A percentile compares a stretch with the other conserved stretches of the same genome.
Evolutionary conservation across 2,888 invertebrate genomes (phyloP).

Genomic region (Exocentrus adspersus): DNA sequence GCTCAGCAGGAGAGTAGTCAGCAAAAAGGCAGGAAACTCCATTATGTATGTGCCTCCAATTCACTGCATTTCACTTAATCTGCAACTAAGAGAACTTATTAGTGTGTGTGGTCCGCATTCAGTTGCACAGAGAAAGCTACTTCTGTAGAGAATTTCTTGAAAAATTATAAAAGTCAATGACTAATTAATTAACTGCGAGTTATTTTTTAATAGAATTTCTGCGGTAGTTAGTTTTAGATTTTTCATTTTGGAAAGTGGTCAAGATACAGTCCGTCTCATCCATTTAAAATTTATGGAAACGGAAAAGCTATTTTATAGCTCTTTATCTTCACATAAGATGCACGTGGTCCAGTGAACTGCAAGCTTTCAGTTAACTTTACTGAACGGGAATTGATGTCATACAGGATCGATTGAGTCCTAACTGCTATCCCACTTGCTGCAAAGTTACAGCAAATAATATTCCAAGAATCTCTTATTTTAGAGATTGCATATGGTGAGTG

Average conservation of each 20-base stretch:
- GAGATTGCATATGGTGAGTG: no score
- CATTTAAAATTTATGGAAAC: constrained; percentile 12
- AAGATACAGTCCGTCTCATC: background rate
- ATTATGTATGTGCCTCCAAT: constrained; percentile 47
- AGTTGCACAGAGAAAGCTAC: no score
- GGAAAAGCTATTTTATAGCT: constrained; percentile 7
- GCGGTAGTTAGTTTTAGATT: no score
- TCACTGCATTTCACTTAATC: constrained; percentile 37
- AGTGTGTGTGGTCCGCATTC: background rate
- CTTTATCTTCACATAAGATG: constrained; percentile 2
- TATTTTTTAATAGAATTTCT: no score
- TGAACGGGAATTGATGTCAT: background rate
- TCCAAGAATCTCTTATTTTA: no score
- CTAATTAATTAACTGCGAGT: no score
- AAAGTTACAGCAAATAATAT: no score
- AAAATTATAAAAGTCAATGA: no score
- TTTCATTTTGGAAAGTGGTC: no score
- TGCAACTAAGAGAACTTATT: constrained; percentile 27
- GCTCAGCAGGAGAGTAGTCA: constrained; percentile 50
- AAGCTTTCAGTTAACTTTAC: background rate
- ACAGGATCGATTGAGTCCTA: background rate
- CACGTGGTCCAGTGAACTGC: background rate
- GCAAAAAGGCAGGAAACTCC: constrained; percentile 49
- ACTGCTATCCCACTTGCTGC: background rate
- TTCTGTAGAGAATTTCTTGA: no score